These are phyloP conservation scores for Rynchops niger DNA, from an alignment of 2,113 vertebrate species.

Conservation along the genomic window DNA sequence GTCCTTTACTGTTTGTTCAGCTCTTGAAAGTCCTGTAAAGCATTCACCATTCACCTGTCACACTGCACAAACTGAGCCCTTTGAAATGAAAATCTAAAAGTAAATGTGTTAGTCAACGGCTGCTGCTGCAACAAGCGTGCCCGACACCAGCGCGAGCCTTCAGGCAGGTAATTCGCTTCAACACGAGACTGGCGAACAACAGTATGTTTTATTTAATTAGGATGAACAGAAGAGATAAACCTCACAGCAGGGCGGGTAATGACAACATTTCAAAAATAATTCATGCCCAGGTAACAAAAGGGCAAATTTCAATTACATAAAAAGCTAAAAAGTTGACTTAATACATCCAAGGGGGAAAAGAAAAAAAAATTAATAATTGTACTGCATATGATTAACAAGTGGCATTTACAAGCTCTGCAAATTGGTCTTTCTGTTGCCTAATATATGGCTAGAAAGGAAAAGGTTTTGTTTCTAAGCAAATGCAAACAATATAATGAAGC, in stretches of 20 bases:
- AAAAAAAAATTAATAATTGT: neutral
- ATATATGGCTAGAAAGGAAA: neutral
- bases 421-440: constrained; percentile 51
- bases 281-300: constrained; percentile 75
- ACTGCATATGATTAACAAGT: constrained; percentile 37
- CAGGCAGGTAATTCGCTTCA: constrained; percentile 70
- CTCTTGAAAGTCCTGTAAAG: constrained; percentile 62
- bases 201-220: constrained; percentile 80
- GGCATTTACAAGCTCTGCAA: constrained; percentile 51
- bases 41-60: constrained; percentile 57
- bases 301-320: constrained; percentile 75
- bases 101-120: constrained; percentile 17
- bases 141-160: constrained; percentile 50
- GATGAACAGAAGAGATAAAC: constrained; percentile 78
- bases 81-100: constrained; percentile 66
- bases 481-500: neutral
- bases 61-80: constrained; percentile 50
- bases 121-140: neutral
- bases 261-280: constrained; percentile 75
- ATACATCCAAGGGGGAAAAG: constrained; percentile 4
- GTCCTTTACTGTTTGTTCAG: constrained; percentile 61
- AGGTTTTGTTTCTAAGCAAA: constrained; percentile 1
- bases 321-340: constrained; percentile 60
- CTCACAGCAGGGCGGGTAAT: constrained; percentile 72
- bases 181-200: constrained; percentile 60